Conservation (phyloP, 2,888 invertebrate genomes). For the Craniophora ligustri region DNA sequence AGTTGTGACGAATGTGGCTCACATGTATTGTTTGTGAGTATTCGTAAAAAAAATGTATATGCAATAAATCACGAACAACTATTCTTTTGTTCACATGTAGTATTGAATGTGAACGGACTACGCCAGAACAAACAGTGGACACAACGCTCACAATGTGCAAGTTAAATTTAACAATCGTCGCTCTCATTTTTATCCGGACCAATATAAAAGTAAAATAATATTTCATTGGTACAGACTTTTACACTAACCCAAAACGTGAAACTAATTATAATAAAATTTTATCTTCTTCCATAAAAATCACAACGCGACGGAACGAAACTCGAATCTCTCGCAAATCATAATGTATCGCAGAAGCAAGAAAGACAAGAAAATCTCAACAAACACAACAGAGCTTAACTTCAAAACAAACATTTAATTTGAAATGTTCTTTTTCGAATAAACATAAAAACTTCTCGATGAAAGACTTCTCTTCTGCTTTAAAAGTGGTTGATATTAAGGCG, state of each 20-base stretch:
- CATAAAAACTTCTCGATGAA: conserved; percentile 64
- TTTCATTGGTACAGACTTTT: neutral
- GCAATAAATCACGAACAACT: conserved; percentile 21
- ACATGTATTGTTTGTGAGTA: neutral
- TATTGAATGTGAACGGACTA: conserved; percentile 15
- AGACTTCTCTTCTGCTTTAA: conserved; percentile 61
- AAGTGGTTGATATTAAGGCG: conserved; percentile 62
- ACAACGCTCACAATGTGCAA: neutral
- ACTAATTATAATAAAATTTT: neutral
- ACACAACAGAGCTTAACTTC: conserved; percentile 61
- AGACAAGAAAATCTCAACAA: conserved; percentile 54
- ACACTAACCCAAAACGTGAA: neutral
- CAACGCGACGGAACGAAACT: neutral
- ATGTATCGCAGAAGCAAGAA: conserved; percentile 56
- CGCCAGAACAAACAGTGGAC: conserved; percentile 17
- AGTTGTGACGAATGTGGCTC: conserved; percentile 1
- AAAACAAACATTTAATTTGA: conserved; percentile 69
- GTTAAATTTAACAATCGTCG: conserved; percentile 2
- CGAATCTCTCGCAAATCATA: conserved; percentile 26
- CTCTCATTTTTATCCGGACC: neutral
- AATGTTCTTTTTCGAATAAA: conserved; percentile 66
- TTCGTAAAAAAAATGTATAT: conserved; percentile 9
- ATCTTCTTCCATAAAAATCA: conserved; percentile 5
- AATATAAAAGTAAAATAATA: conserved; percentile 4
- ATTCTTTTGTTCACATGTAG: conserved; percentile 19